Percentiles rank a stretch among this genome's conserved stretches.
Conservation (phyloP, 1,140 invertebrate species). For the Drosophila ananassae region DNA sequence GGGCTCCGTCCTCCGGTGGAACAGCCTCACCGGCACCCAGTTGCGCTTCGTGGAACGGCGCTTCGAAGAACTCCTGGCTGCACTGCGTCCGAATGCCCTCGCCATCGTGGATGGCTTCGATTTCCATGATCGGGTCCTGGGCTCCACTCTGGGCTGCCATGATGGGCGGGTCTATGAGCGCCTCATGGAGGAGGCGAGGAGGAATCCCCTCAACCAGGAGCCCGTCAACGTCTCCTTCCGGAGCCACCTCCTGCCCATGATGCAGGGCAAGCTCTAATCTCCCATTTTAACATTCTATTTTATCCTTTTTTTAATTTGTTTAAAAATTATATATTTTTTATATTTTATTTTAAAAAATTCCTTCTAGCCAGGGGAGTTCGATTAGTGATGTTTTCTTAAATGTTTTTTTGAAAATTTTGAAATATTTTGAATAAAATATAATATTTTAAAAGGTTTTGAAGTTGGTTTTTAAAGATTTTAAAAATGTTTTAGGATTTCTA, state of each 20-base stretch:
- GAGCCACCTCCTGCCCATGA: slow-evolving; percentile 90
- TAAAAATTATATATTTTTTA: neutral
- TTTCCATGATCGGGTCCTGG: slow-evolving; percentile 91
- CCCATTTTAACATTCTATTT: neutral
- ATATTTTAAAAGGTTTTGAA: too few species aligned
- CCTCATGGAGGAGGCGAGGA: slow-evolving; percentile 92
- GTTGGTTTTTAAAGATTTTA: too few species aligned
- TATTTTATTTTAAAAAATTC: neutral
- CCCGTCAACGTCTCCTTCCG: slow-evolving; percentile 90
- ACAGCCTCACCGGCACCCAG: slow-evolving; percentile 86
- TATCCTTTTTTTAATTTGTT: neutral
- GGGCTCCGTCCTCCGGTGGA: slow-evolving; percentile 90
- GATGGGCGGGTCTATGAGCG: slow-evolving; percentile 96
- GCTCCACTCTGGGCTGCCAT: slow-evolving; percentile 93
- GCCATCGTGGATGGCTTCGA: slow-evolving; percentile 96
- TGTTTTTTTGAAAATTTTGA: too few species aligned
- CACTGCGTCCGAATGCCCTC: slow-evolving; percentile 93
- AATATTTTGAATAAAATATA: too few species aligned
- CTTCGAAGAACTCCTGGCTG: slow-evolving; percentile 88
- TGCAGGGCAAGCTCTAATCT: slow-evolving; percentile 88
- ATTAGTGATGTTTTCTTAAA: too few species aligned
- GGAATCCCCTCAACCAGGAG: slow-evolving; percentile 93
- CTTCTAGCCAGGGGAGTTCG: too few species aligned
- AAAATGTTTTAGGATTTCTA: too few species aligned
- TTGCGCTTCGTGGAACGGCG: slow-evolving; percentile 87